These are phyloP conservation scores for Dorcus parallelipipedus DNA, from an alignment of 2,888 invertebrate species.

Conservation along the genomic window DNA sequence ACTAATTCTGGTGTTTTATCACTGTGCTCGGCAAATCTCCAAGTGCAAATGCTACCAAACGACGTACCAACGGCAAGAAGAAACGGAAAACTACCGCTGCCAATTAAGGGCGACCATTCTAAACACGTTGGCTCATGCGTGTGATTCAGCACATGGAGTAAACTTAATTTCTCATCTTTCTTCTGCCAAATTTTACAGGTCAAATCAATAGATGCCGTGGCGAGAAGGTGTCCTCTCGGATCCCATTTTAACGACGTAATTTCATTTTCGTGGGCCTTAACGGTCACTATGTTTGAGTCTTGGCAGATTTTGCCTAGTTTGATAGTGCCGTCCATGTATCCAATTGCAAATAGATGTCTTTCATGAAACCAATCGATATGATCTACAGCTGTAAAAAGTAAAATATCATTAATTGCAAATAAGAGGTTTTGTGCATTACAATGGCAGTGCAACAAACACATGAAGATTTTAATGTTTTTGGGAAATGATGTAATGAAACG, in stretches of 20 bases:
- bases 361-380: constrained; percentile 57
- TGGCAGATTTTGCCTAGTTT: constrained; percentile 46
- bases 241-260: constrained; percentile 50
- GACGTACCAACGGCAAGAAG: constrained; percentile 54
- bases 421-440: no score
- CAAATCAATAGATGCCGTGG: constrained; percentile 51
- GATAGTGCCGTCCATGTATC: constrained; percentile 55
- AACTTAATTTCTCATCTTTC: constrained; percentile 44
- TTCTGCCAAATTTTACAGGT: constrained; percentile 51
- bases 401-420: constrained; percentile 18
- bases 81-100: constrained; percentile 40
- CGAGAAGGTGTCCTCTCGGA: constrained; percentile 48
- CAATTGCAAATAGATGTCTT: constrained; percentile 55
- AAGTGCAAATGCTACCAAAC: constrained; percentile 53
- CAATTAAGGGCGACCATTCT: constrained; percentile 55
- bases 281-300: constrained; percentile 39
- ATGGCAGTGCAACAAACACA: no score
- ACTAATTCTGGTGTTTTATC: constrained; percentile 39
- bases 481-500: no score
- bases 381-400: constrained; percentile 49
- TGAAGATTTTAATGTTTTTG: no score
- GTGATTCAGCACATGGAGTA: constrained; percentile 49
- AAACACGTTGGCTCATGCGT: constrained; percentile 49
- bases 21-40: constrained; percentile 44
- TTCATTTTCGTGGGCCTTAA: constrained; percentile 47